These are phyloP conservation scores for Gobius niger DNA, from an alignment of 2,113 vertebrate species.

Conservation along the genomic window DNA sequence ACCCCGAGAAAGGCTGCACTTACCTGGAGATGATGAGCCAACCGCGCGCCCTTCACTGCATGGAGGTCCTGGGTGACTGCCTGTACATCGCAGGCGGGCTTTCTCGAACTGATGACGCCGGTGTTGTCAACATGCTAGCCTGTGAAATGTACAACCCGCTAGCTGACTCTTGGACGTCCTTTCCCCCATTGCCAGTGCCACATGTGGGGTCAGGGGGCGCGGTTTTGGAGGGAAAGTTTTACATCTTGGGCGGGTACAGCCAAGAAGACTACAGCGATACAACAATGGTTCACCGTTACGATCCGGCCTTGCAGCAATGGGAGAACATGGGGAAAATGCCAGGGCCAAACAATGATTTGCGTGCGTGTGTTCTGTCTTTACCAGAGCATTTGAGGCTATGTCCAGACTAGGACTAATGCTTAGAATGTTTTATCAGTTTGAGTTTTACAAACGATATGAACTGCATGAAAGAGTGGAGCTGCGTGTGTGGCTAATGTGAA, in stretches of 20 bases:
- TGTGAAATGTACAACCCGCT: conserved; percentile 70
- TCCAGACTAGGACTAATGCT: not conserved
- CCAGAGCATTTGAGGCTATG: conserved; percentile 59
- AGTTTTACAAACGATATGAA: not conserved
- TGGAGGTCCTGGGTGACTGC: conserved; percentile 47
- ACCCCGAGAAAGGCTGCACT: conserved; percentile 50
- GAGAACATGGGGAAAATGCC: conserved; percentile 75
- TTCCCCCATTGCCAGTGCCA: conserved; percentile 57
- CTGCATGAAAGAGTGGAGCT: not conserved
- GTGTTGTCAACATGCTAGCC: conserved; percentile 51
- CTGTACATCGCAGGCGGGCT: conserved; percentile 60
- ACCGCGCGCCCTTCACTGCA: conserved; percentile 53
- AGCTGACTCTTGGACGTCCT: conserved; percentile 58
- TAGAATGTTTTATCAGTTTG: not conserved
- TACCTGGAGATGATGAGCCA: conserved; percentile 47
- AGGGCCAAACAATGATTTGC: conserved; percentile 67
- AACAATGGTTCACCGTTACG: conserved; percentile 66
- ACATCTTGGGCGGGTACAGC: conserved; percentile 77
- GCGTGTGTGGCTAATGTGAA: not conserved
- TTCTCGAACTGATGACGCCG: conserved; percentile 5
- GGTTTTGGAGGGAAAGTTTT: conserved; percentile 73
- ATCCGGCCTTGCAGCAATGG: conserved; percentile 59
- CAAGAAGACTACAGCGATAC: conserved; percentile 67
- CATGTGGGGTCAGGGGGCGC: conserved; percentile 73
- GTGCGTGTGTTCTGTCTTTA: conserved; percentile 62